Base-by-base conservation (phyloP, 2,888 invertebrate genomes). In the Andrena fulva region DNA sequence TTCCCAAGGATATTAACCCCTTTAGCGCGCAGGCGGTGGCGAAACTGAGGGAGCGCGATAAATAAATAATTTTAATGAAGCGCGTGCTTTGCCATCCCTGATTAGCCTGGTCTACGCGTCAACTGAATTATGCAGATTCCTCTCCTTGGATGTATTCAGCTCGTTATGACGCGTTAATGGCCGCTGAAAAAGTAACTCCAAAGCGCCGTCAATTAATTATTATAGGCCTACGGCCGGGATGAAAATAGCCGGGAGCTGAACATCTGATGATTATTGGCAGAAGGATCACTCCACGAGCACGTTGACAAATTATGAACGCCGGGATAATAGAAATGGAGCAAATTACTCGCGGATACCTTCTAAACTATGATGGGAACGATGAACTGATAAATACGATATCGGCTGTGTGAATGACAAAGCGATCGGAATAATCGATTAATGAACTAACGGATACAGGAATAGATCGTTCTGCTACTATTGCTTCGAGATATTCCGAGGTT, bases 1-100 rank as follows among this genome's bases (percentile, higher is more conserved):
- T 86, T 78, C 80, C 86, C 84, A 80, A 78, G 86, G 74, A 84
- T 84, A 86, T 86, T 84, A 86, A 86, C 84, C 87, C 80, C 77
- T 77, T 86, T 78, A 80, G 64, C 50, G 24, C 12, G n/a, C 27
- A 54, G 59, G 66, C 27, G 31, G 59, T 12, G 56, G 56, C 27
- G 75, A 74, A 80, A 69, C 70, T 50, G 8, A 42, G 67, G 66
- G 64, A 29, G 7, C 64, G 27, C 62, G 29, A 12, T 86, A 76
- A 86, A 86, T 86, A 86, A 86, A 86, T 84, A 67, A 86, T 86
- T 77, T 86, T 80, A 50, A 86, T 70, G 81, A 75, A 73, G 69
- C 74, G 24, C 63, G 71, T 35, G 76, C 86, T 80, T 74, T 64
- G 67, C 76, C 59, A 82, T 76, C 62, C 67, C 71, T 77, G 74